Percentiles rank a stretch among this genome's conserved stretches.
phyloP scores from a whole-genome alignment of 2,888 invertebrate species.

The Thecophora atra region DNA sequence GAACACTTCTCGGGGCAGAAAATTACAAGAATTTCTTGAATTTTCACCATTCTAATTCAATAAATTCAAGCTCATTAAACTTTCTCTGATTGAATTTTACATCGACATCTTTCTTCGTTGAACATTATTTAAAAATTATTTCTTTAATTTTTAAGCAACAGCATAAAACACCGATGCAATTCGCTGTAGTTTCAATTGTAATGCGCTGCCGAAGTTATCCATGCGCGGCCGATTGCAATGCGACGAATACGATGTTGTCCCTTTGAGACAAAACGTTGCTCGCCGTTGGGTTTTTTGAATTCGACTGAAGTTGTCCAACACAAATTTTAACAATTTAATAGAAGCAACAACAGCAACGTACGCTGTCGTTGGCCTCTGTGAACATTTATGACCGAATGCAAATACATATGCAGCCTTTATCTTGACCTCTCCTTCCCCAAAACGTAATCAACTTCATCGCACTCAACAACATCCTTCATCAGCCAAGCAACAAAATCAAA shows the following conservation, averaged over 20 bases:
- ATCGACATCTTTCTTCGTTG: too few species aligned
- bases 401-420: not conserved
- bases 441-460: not conserved
- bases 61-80: too few species aligned
- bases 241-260: slow-evolving; percentile 13
- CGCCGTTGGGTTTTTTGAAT: slow-evolving; percentile 30
- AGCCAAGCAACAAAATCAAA: not conserved
- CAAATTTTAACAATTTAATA: not conserved
- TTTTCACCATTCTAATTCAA: too few species aligned
- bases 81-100: too few species aligned
- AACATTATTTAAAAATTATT: too few species aligned
- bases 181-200: too few species aligned
- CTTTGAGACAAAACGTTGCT: not conserved
- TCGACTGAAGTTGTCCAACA: slow-evolving; percentile 24
- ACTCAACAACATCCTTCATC: not conserved
- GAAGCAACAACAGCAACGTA: slow-evolving; percentile 34
- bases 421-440: not conserved
- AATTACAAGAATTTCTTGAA: too few species aligned
- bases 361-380: not conserved
- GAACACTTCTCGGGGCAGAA: too few species aligned
- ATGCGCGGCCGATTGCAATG: not conserved
- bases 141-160: too few species aligned
- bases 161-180: too few species aligned
- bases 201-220: too few species aligned
- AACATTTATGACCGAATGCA: not conserved